A percentile compares a stretch with the other conserved stretches of the same genome.
phyloP scores from a whole-genome alignment of 2,888 invertebrate species.

The Dryococelus australis region DNA sequence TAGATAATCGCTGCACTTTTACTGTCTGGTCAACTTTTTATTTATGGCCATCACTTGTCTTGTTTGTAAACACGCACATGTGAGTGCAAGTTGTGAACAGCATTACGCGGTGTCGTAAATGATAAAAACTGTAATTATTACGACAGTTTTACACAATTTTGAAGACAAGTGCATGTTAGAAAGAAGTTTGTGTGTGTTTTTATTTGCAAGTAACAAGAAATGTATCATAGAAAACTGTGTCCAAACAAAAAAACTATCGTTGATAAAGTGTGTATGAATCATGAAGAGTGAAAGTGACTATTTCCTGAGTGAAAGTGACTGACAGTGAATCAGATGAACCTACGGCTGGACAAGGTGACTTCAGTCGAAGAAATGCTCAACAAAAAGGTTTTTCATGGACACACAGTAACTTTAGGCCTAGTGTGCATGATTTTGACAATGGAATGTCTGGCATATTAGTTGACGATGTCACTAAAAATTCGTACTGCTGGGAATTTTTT shows the following conservation, averaged over 20 bases:
- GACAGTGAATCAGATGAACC: background rate
- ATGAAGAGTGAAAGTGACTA: constrained; percentile 18
- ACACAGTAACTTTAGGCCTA: background rate
- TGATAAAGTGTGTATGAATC: background rate
- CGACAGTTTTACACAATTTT: background rate
- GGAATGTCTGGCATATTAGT: background rate
- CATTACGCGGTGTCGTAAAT: background rate
- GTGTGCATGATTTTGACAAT: background rate
- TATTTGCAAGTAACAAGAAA: background rate
- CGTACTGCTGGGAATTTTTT: background rate
- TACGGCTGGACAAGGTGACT: background rate
- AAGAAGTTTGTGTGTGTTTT: background rate
- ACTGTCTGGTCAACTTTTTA: background rate
- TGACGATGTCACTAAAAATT: background rate
- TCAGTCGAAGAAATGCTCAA: background rate
- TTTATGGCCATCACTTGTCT: background rate
- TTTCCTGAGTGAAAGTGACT: background rate
- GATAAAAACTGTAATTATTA: background rate
- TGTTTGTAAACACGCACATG: background rate
- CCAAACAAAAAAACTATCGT: background rate
- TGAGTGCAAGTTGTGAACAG: background rate
- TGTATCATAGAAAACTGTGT: background rate
- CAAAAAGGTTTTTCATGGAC: background rate
- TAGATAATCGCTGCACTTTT: background rate
- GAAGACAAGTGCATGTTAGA: background rate